Evolutionary conservation across 2,888 invertebrate species (phyloP), one percentile per base, ranked within the genome.

Genomic region (Melangyna quadrimaculata): DNA sequence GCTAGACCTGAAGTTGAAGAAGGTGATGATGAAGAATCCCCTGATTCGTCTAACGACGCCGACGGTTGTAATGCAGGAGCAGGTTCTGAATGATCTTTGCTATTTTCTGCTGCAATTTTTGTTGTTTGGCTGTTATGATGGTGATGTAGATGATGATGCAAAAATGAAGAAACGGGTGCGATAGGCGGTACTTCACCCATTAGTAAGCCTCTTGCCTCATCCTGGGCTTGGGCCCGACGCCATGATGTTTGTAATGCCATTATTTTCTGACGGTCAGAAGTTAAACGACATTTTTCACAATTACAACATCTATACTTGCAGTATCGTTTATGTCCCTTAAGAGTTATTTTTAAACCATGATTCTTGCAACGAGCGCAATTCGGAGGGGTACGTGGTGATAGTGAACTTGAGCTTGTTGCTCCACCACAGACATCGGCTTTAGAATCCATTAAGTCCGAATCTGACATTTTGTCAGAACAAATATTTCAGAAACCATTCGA

Each of bases 311-410:
- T 95, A 93, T 94, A 98, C 90, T 95, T 95, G 94, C 98, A 98
- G 93, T 97, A 97, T 35, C 97, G 94, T 92, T 98, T 98, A 93
- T 98, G 98, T 17, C 97, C 98, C 92, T 97, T 97, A 87, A 98
- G 94, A 92, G 95, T 95, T 88, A 97, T 95, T 91, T 97, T 97
- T 90, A 97, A 94, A n/a, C 96, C 95, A 92, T 98, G 98, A 93
- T 98, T 98, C 82, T 97, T 94, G 92, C 98, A 98, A 32, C 98
- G 95, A 55, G 97, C 97, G 92, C 98, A 98, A 93, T 97, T 98
- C 19, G 98, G 98, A 8, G 97, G 97, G 87, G 97, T 96, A 79
- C 97, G 94, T 17, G 96, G 95, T 59, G 94, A 94, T 75, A 93
- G 92, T 73, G 95, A 94, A 91, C 94, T 92, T 74, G 91, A 91